Evolutionary conservation across 2,113 vertebrate genomes (phyloP).

Genomic region (Pseudopodoces humilis): DNA sequence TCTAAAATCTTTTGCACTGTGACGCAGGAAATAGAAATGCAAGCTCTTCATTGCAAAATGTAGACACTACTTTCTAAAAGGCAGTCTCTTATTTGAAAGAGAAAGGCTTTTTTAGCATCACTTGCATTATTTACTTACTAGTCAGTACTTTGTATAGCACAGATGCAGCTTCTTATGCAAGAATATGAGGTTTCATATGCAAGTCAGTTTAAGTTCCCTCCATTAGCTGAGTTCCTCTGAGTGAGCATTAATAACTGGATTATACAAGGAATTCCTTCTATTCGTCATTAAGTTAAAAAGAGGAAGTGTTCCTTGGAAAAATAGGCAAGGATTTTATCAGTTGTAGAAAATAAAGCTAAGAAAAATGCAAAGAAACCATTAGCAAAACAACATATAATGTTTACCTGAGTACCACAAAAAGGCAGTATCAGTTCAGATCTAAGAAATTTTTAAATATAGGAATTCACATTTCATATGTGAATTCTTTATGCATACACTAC

Average conservation of each 20-base stretch:
- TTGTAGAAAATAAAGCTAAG: background rate
- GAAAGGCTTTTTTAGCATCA: background rate
- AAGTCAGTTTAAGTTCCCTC: background rate
- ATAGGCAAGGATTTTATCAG: background rate
- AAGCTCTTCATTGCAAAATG: background rate
- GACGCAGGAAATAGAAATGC: background rate
- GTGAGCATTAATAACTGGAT: background rate
- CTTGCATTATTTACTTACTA: background rate
- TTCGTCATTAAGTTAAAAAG: background rate
- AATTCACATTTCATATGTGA: background rate
- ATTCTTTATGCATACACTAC: background rate
- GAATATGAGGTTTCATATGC: background rate
- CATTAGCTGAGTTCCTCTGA: background rate
- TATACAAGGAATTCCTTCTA: background rate
- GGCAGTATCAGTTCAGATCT: background rate
- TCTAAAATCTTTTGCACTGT: background rate
- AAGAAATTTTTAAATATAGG: background rate
- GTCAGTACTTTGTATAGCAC: background rate
- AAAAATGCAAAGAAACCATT: background rate
- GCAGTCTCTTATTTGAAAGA: background rate
- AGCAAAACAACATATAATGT: background rate
- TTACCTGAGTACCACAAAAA: background rate
- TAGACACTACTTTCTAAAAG: background rate
- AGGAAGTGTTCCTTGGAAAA: background rate
- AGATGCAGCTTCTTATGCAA: background rate